A percentile compares a stretch with the other conserved stretches of the same genome.
Conservation (phyloP, 1,140 invertebrate genomes). For the Leguminivora glycinivorella region DNA sequence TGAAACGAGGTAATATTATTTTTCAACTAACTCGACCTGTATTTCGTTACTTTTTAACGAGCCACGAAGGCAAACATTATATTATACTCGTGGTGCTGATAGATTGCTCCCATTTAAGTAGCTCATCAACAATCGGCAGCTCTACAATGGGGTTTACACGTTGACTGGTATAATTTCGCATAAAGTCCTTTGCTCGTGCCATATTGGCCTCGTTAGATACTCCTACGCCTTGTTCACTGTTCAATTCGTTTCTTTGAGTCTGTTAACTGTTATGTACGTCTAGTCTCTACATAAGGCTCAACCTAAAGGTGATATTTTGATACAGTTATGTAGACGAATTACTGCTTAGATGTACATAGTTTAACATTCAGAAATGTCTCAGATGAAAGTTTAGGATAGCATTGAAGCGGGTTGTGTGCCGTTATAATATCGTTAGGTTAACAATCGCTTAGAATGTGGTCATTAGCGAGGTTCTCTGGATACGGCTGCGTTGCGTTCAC, state of each 20-base stretch:
- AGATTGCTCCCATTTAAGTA: not conserved
- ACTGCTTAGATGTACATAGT: not conserved
- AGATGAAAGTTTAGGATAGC: conserved; percentile 12
- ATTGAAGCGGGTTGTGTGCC: conserved; percentile 15
- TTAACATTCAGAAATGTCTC: not conserved
- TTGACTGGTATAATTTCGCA: not conserved
- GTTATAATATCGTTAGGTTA: conserved; percentile 25
- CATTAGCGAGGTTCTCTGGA: conserved; percentile 18
- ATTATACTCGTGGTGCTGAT: not conserved
- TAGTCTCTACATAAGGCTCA: conserved; percentile 1
- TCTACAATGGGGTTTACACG: not conserved
- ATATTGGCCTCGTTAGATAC: conserved; percentile 25
- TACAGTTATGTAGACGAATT: not conserved
- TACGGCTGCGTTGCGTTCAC: conserved; percentile 20
- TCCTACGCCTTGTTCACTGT: conserved; percentile 9
- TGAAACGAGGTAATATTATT: not conserved
- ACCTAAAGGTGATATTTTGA: conserved; percentile 11
- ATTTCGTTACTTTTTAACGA: not conserved
- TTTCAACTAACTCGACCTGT: not conserved
- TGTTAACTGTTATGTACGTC: conserved; percentile 17
- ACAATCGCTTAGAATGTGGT: conserved; percentile 28
- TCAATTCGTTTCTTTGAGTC: conserved; percentile 12
- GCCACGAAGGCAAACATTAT: not conserved
- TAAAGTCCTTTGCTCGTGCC: conserved; percentile 19
- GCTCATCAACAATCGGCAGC: not conserved